Percentiles rank a stretch among this genome's conserved stretches.
These are phyloP conservation scores for Amazona vittata DNA, from an alignment of 2,113 vertebrate genomes.

Conservation along the genomic window DNA sequence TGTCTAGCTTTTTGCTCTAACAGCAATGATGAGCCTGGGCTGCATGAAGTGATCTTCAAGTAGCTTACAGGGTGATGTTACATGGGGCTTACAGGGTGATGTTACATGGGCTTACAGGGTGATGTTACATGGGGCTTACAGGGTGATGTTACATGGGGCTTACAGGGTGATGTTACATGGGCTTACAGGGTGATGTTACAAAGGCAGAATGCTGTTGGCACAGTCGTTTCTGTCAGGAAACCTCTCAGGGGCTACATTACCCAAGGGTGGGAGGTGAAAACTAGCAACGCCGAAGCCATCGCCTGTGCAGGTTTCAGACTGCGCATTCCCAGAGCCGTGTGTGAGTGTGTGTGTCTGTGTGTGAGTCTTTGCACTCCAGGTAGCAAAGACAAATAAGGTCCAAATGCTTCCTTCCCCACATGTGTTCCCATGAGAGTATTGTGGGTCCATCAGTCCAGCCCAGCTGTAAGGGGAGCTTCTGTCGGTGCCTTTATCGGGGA, in stretches of 20 bases:
- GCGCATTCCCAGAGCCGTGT: accelerated
- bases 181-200: not conserved
- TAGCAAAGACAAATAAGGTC: not conserved
- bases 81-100: not conserved
- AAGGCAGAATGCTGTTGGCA: not conserved
- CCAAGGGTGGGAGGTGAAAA: not conserved
- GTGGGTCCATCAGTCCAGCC: not conserved
- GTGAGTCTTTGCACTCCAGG: not conserved
- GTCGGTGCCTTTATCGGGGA: not conserved
- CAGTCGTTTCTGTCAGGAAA: not conserved
- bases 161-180: too few species aligned
- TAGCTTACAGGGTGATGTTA: not conserved
- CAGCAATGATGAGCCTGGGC: not conserved
- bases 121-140: too few species aligned
- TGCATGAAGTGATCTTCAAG: not conserved
- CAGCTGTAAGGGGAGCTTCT: not conserved
- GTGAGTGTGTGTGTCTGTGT: too few species aligned
- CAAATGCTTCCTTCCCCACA: not conserved
- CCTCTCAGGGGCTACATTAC: not conserved
- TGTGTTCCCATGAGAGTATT: not conserved
- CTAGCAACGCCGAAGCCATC: not conserved
- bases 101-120: too few species aligned
- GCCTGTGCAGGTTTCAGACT: not conserved
- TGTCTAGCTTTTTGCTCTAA: not conserved
- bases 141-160: too few species aligned